A percentile compares a stretch with the other conserved stretches of the same genome.
Evolutionary conservation across 2,888 invertebrate species (phyloP).

Genomic region (Parnassius glacialis): DNA sequence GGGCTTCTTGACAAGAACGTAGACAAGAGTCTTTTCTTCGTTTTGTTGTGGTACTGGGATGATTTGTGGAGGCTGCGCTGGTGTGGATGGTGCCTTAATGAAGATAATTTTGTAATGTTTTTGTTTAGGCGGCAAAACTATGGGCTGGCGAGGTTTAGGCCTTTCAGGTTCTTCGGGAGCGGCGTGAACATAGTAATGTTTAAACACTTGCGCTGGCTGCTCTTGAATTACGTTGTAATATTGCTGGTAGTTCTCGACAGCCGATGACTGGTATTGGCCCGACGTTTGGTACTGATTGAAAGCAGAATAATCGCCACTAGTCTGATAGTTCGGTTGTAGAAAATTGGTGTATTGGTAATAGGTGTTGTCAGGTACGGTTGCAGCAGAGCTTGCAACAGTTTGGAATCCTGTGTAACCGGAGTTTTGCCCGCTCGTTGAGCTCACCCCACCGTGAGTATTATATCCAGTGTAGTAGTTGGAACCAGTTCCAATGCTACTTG

Average conservation of each 20-base stretch:
- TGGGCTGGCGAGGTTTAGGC: conserved; percentile 80
- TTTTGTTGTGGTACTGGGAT: conserved; percentile 85
- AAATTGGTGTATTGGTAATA: conserved; percentile 34
- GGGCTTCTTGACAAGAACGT: conserved; percentile 88
- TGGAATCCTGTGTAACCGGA: conserved; percentile 35
- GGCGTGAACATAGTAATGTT: conserved; percentile 73
- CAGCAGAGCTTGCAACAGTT: conserved; percentile 29
- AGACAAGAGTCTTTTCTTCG: conserved; percentile 88
- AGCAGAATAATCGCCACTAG: conserved; percentile 23
- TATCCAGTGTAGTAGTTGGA: conserved; percentile 40
- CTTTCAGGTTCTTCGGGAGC: conserved; percentile 75
- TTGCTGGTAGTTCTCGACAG: conserved; percentile 62
- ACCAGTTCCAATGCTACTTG: conserved; percentile 17
- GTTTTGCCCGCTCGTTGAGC: conserved; percentile 20
- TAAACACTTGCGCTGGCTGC: conserved; percentile 86
- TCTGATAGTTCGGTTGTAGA: conserved; percentile 32
- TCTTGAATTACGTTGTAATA: conserved; percentile 86
- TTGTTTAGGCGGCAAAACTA: conserved; percentile 83
- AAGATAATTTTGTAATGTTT: conserved; percentile 91
- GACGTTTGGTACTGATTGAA: conserved; percentile 42
- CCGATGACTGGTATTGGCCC: conserved; percentile 36
- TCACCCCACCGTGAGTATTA: conserved; percentile 23
- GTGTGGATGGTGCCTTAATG: conserved; percentile 86
- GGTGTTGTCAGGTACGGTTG: conserved; percentile 31
- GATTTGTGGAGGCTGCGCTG: conserved; percentile 83